Evolutionary conservation across 2,113 vertebrate species (phyloP).

Genomic region (Abramis brama): DNA sequence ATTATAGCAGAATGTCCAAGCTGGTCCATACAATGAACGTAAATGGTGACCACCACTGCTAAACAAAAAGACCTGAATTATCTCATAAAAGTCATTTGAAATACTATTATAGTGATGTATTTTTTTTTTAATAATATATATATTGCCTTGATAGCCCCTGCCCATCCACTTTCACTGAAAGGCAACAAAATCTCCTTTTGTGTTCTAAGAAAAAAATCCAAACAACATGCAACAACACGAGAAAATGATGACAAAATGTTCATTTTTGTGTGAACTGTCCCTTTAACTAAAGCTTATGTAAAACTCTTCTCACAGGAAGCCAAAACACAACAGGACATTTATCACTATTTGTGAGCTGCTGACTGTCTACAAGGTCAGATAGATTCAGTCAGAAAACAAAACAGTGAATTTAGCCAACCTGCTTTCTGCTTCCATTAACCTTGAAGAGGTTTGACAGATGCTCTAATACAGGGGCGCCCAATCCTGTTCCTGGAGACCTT

Average conservation of each 20-base stretch:
- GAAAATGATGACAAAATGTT: not conserved
- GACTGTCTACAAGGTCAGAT: not conserved
- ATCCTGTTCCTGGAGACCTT: too few relatives aligned
- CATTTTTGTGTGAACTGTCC: not conserved
- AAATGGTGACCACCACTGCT: not conserved
- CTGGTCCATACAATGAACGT: not conserved
- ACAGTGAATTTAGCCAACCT: not conserved
- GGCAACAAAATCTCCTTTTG: too few relatives aligned
- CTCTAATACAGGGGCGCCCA: not conserved
- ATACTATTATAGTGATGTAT: too few relatives aligned
- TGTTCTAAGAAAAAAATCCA: not conserved
- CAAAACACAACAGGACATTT: not conserved
- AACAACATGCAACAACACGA: not conserved
- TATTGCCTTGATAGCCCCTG: too few relatives aligned
- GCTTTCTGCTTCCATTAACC: conserved; percentile 3
- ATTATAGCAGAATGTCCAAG: not conserved
- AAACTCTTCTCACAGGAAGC: not conserved
- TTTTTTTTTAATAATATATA: not conserved
- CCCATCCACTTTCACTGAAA: too few relatives aligned
- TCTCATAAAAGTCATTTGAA: too few relatives aligned
- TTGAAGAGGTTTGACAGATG: not conserved
- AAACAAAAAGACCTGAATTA: not conserved
- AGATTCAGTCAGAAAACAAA: not conserved
- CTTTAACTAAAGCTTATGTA: not conserved
- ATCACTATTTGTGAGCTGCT: conserved; percentile 9